Base-by-base conservation (phyloP, 2,113 vertebrate species). In the Ctenodactylus gundi region DNA sequence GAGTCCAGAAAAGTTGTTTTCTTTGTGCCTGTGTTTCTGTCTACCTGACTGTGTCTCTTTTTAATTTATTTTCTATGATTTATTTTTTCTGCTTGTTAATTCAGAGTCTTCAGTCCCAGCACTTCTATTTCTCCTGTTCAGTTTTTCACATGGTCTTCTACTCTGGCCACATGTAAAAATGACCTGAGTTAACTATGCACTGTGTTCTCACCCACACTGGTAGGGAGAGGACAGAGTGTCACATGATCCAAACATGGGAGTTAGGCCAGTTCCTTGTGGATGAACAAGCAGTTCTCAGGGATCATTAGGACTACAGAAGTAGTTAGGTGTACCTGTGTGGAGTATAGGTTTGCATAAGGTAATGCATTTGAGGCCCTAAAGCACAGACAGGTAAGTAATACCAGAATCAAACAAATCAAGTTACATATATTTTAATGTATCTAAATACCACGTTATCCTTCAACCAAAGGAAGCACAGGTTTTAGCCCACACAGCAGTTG, bases 331-430 rank as follows among this genome's bases (percentile, higher is more conserved):
- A 70, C 36, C 57, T 83, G 3, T 12, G 34, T 0, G 12, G 57
- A 90, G 31, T 62, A 17, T 3, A 76, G 17, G 4, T 65, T 60
- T 75, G 67, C 23, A 31, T 44, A 34, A 25, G 8, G 46, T 76
- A 39, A 80, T 29, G 3, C 34, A 68, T 77, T 41, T 78, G 46
- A 80, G 27, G 4, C 11, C 94, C 72, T 25, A 75, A 36, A 57
- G 6, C 41, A 53, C 18, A 80, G 1, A 25, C 39, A 85, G 29
- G 58, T 82, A 82, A 73, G 62, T 53, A 44, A 55, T 41, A 65
- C 53, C 46, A 94, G 82, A 72, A 83, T 58, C 60, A 80, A 34
- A 78, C 39, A 78, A 81, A 78, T 93, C 39, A 85, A 90, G 44
- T 88, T 55, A 82, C 41, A 2, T 51, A 67, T 41, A 85, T 72